Evolutionary conservation across 2,113 vertebrate genomes (phyloP), one percentile per base, ranked within the genome.

Genomic region (Ailurus styani): DNA sequence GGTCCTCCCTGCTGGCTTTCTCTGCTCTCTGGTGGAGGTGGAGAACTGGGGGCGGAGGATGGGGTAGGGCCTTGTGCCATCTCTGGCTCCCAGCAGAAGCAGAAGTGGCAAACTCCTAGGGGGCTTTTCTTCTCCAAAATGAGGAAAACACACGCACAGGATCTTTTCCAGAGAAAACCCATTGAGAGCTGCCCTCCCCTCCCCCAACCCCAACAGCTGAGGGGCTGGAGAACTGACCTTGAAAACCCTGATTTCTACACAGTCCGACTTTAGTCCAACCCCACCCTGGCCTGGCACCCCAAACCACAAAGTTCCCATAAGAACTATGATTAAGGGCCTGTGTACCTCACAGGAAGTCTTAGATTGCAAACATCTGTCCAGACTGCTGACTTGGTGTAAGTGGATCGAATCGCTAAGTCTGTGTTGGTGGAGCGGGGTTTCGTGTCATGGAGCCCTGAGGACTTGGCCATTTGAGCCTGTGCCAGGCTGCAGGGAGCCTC

Each of bases 311-410:
- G 42, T 95, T 97, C 93, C 93, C 21, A 15, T 81, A 77, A 86
- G 85, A 40, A 57, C 70, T 13, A 54, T 62, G 57, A 55, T 96
- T 90, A 50, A 88, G 89, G 82, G 60, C 3, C 94, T 37, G 34
- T 12, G 27, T 64, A 45, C 85, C 91, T 90, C 95, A 93, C 97
- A 94, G 97, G 97, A 96, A 98, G 87, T 34, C 75, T 83, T 84
- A 55, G 85, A 94, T 97, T 96, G 93, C 88, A 97, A 97, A 79
- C 97, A 98, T 45, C 72, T 97, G 96, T 94, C 75, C 57, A 60
- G 34, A 84, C 31, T 18, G 81, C 97, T 93, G 97, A 96, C 88
- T 90, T 8, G 11, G 57, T 20, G 42, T 4, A 25, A 64, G 62
- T 0, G 72, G 95, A 45, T 89, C 27, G 1, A 9, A n/a, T 93